Percentiles rank a stretch among this genome's conserved stretches.
These are phyloP conservation scores for Acrossocheilus fasciatus DNA, from an alignment of 2,797 vertebrate species.

Conservation along the genomic window DNA sequence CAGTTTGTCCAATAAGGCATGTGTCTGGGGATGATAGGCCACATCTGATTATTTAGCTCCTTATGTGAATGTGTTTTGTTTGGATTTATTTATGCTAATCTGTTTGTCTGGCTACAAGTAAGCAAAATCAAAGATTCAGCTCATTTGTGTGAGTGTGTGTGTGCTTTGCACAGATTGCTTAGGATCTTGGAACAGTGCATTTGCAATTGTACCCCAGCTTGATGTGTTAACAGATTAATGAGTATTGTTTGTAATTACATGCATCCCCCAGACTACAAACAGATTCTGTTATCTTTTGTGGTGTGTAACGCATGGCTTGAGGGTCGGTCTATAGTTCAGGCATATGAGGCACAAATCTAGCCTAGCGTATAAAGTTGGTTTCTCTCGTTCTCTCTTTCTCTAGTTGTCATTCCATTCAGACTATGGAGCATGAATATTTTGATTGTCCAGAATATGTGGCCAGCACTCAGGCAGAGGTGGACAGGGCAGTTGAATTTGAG, in stretches of 20 bases:
- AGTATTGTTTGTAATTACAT: slow-evolving; percentile 33
- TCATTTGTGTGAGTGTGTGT: slow-evolving; percentile 11
- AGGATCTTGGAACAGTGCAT: slow-evolving; percentile 10
- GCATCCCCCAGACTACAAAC: slow-evolving; percentile 9
- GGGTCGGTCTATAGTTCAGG: neutral
- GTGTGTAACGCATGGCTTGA: neutral
- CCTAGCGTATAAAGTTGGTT: neutral
- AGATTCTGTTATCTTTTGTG: slow-evolving; percentile 10
- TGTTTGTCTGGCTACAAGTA: neutral
- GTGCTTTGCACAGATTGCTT: slow-evolving; percentile 24
- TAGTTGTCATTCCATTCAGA: slow-evolving; percentile 96
- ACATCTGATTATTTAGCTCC: slow-evolving; percentile 6
- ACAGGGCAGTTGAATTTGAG: slow-evolving; percentile 91
- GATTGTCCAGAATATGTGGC: slow-evolving; percentile 94
- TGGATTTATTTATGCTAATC: slow-evolving; percentile 20
- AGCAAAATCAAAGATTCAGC: neutral
- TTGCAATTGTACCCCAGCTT: slow-evolving; percentile 19
- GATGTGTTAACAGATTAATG: slow-evolving; percentile 38
- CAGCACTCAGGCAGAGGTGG: slow-evolving; percentile 84
- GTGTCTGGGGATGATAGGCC: neutral
- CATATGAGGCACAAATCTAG: neutral
- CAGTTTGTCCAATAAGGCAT: slow-evolving; percentile 65
- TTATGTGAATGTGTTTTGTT: neutral
- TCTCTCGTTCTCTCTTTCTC: neutral
- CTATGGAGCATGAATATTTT: slow-evolving; percentile 92